Evolutionary conservation across 2,888 invertebrate species (phyloP), one percentile per base, ranked within the genome.

Genomic region (Diachrysia chrysitis): DNA sequence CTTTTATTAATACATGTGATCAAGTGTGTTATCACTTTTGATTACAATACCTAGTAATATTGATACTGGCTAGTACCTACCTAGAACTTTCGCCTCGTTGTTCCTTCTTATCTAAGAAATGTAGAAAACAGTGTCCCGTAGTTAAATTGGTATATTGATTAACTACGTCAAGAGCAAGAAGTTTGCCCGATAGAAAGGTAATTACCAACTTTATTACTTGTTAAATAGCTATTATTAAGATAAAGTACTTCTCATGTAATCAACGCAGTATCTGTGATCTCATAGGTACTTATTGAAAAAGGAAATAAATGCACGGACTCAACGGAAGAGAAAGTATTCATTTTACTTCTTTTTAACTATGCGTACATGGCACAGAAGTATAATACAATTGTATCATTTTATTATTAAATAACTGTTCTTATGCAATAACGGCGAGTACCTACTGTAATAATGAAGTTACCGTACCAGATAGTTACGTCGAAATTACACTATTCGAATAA

Each of bases 381-480:
- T 77, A 71, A 73, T 62, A 71, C 71, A 68, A 73, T 71, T 77
- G 56, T 73, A 63, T 51, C 32, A 76, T 71, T 58, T 68, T 65
- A 63, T 55, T 53, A 71, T 71, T 55, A 71, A 71, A 63, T 63
- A 64, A 64, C 73, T 51, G 14, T 59, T 19, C 17, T 76, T 78
- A 56, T 48, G 56, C 58, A 65, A 76, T 54, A 62, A 61, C 63
- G 46, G 51, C 25, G 9, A 48, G 54, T 66, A 58, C 21, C 21
- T 60, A 25, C 32, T 42, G 9, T 53, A 25, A 62, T 62, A 63
- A 65, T 63, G 35, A 68, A 66, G 48, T 62, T 56, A 66, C 58
- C 17, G 68, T 56, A 37, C 57, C 46, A 54, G 60, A 64, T 67
- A 54, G 59, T 78, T 69, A 78, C 58, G 68, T 66, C 53, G 37